Evolutionary conservation across 2,888 invertebrate genomes (phyloP).

Genomic region (Magallana nippona): DNA sequence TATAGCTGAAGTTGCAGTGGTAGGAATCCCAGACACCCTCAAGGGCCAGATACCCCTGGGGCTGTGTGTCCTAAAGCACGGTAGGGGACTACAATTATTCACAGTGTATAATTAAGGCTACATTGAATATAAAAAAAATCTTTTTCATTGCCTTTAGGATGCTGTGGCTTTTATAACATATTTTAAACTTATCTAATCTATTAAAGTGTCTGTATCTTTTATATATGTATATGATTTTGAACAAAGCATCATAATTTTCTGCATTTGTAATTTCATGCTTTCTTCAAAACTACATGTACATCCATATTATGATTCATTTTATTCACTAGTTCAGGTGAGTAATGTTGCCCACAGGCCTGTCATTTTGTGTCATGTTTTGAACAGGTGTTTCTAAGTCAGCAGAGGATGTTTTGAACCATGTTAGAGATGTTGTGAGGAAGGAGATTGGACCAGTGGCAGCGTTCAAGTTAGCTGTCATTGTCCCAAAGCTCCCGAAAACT

Average conservation of each 20-base stretch:
- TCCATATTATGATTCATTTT: too few species aligned
- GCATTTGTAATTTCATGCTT: too few species aligned
- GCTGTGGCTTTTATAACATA: too few species aligned
- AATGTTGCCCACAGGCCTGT: background rate
- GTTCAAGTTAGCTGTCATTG: conserved; percentile 89
- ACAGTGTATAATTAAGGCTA: background rate
- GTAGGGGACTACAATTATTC: conserved; percentile 78
- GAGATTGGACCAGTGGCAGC: conserved; percentile 93
- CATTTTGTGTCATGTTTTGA: background rate
- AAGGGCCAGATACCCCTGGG: conserved; percentile 95
- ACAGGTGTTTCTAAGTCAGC: conserved; percentile 28
- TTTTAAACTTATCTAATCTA: too few species aligned
- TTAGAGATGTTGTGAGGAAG: conserved; percentile 84
- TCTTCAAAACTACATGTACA: too few species aligned
- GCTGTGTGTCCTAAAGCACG: conserved; percentile 88
- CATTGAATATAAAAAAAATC: background rate
- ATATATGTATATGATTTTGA: too few species aligned
- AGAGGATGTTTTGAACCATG: conserved; percentile 82
- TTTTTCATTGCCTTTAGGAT: too few species aligned
- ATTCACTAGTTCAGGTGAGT: too few species aligned
- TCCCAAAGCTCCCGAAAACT: conserved; percentile 91
- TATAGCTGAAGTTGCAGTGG: conserved; percentile 92
- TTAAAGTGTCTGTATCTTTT: too few species aligned
- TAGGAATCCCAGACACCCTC: conserved; percentile 92
- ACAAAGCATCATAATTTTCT: too few species aligned